Percentiles rank a stretch among this genome's conserved stretches.
These are phyloP conservation scores for Cataglyphis hispanica DNA, from an alignment of 1,140 invertebrate genomes.

Conservation along the genomic window DNA sequence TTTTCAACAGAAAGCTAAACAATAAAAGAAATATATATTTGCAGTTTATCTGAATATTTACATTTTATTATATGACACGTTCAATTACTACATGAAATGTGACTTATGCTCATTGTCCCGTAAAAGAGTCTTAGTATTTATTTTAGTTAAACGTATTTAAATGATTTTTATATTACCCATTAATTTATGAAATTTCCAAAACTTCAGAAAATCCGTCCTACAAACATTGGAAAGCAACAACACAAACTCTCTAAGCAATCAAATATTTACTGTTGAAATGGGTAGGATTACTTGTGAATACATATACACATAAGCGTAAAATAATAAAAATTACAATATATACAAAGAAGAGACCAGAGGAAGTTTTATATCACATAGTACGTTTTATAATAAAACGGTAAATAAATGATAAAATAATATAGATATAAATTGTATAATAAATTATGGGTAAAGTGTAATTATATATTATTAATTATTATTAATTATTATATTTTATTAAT, in stretches of 20 bases:
- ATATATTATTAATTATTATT: too few relatives aligned
- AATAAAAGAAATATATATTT: slow-evolving; percentile 16
- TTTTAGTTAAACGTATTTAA: background rate
- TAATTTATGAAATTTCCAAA: background rate
- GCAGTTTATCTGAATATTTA: background rate
- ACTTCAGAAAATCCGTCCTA: background rate
- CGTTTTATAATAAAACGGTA: background rate
- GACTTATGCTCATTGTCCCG: too few relatives aligned
- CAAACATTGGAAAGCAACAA: slow-evolving; percentile 1
- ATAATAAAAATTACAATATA: background rate
- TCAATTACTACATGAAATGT: too few relatives aligned
- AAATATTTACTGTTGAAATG: slow-evolving; percentile 34
- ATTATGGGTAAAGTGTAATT: background rate
- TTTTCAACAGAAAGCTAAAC: background rate
- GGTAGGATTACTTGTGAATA: background rate
- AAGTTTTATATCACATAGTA: background rate
- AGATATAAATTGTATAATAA: background rate
- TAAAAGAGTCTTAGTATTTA: too few relatives aligned
- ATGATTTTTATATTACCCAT: background rate
- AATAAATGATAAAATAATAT: background rate
- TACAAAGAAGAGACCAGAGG: background rate
- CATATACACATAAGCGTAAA: background rate
- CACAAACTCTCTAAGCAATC: background rate
- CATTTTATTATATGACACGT: background rate
- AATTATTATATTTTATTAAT: too few relatives aligned